Base-by-base conservation (phyloP, 1,140 invertebrate species). In the Apolygus lucorum region DNA sequence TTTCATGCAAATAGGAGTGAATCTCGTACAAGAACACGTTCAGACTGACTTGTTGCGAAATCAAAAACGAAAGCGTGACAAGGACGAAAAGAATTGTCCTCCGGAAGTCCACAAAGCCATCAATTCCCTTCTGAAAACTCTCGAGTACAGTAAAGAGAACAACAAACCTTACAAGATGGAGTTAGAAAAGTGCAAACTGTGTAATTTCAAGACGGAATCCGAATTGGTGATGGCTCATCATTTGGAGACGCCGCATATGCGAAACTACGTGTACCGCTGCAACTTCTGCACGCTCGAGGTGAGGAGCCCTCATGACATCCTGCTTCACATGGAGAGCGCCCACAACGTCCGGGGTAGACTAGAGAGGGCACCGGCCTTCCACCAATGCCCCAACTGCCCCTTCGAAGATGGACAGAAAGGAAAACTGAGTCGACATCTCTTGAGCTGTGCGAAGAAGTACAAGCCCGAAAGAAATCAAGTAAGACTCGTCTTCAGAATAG, bases 401-500 rank as follows among this genome's bases (percentile, higher is more conserved):
- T 97, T 95, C 76, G 95, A 97, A 78, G 92, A 95, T 75, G 95
- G 94, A 77, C 90, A 92, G 68, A 96, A 96, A 79, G 90, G 90
- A n/a, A 95, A 96, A 81, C 79, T 96, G 65, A 92, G 88, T 0
- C 83, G 93, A 21, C 95, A 97, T 82, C 84, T 90, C 70, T 83
- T 90, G n/a, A 88, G 92, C 1, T 98, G 95, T 81, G 84, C 86
- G 21, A 95, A 95, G 79, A 93, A 93, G 78, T 96, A 95, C 79
- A 88, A 91, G 77, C 87, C 90, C 0, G 92, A 94, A 68, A 81
- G 86, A 28, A 95, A 95, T 76, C 79, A 77, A 73, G 76, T 76
- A 66, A 63, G 34, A 42, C 17, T n/a, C n/a, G n/a, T n/a, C n/a
- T n/a, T n/a, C n/a, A n/a, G n/a, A n/a, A n/a, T n/a, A n/a, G n/a